Conservation (phyloP, 2,113 vertebrate genomes). For the Apaloderma vittatum region DNA sequence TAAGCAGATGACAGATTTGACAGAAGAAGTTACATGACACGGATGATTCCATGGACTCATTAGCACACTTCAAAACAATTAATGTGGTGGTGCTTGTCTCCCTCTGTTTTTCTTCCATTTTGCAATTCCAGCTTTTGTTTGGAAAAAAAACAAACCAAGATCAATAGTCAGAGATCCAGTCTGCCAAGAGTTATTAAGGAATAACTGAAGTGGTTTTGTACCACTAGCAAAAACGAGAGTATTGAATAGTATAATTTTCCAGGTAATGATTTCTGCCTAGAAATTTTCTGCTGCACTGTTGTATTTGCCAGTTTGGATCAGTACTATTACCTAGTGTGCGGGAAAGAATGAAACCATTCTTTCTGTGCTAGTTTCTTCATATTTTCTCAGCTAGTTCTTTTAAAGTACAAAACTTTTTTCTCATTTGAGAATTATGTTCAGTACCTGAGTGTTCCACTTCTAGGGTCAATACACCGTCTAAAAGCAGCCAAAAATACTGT, state of each 20-base stretch:
- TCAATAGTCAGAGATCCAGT: neutral
- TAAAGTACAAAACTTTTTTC: neutral
- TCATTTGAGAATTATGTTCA: neutral
- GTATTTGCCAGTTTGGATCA: neutral
- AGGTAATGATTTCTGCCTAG: constrained; percentile 8
- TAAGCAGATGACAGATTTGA: neutral
- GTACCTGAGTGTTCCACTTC: neutral
- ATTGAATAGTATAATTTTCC: neutral
- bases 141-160: neutral
- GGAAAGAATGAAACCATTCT: constrained; percentile 4
- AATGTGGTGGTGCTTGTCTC: neutral
- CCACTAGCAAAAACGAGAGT: neutral
- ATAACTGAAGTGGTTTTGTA: neutral
- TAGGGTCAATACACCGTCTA: neutral
- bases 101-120: neutral
- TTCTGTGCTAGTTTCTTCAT: neutral
- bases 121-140: neutral
- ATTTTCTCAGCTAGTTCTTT: neutral
- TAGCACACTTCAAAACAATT: constrained; percentile 4
- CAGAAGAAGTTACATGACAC: neutral
- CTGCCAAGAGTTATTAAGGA: neutral
- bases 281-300: neutral
- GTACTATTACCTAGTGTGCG: neutral
- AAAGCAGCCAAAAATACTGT: neutral
- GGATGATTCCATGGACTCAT: neutral